Base-by-base conservation (phyloP, 2,888 invertebrate species). In the Schrankia costaestrigalis region DNA sequence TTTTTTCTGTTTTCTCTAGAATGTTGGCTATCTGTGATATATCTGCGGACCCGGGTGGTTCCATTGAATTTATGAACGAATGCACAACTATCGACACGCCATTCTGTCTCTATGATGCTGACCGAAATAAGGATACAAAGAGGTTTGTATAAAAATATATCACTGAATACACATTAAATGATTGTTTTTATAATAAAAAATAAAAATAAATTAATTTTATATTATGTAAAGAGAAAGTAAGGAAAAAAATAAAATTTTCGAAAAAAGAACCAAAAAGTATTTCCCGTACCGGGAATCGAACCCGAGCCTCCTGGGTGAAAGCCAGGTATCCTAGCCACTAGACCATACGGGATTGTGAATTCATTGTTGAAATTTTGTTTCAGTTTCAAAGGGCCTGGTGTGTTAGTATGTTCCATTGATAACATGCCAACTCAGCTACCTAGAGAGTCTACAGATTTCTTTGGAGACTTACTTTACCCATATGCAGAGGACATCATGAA, bases 371-470 rank as follows among this genome's bases (percentile, higher is more conserved):
- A 63, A 55, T 21, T 35, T 43, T 4, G 38, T 30, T 46, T 24
- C 62, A 95, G 96, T 76, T 98, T 98, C 81, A 96, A 95, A 76
- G 98, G 98, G 0, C 95, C 97, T 0, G 99, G 99, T 11, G 98
- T 99, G 1, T 83, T 99, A 31, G 98, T 99, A n/a, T 99, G 99
- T 72, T 98, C 98, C 9, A 99, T 99, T 55, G 99, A 99, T 81
- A 99, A 99, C 81, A 99, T 99, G 99, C 99, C 99, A 0, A 99
- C 99, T 0, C 99, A 99, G 76, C 89, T 99, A 44, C 99, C 99
- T 0, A 90, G 96, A 25, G 99, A 99, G 74, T 93, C 99, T 2
- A 99, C 99, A 0, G 98, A 99, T 68, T 96, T 97, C 79, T 99
- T 99, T 75, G 99, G 99, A 0, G 96, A 97, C 56, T 89, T 98